phyloP scores from a whole-genome alignment of 1,140 invertebrate genomes.

The Zaprionus davidi region DNA sequence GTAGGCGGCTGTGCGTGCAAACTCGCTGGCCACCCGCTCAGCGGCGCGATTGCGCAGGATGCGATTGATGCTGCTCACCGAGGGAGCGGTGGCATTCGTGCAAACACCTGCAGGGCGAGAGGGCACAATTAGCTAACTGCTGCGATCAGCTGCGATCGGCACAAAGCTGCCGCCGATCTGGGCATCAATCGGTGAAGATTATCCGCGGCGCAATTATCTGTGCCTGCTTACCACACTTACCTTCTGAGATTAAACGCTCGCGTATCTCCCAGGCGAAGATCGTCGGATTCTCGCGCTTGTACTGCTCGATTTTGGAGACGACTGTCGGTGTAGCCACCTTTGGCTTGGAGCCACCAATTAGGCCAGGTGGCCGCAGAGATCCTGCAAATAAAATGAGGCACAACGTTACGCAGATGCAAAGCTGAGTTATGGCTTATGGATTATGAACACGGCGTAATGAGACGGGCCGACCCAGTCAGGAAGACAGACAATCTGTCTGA shows the following conservation, averaged over 20 bases:
- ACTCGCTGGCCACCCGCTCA: conserved; percentile 95
- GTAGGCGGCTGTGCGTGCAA: conserved; percentile 95
- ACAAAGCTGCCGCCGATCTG: conserved; percentile 35
- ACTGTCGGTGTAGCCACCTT: conserved; percentile 98
- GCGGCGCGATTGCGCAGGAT: conserved; percentile 95
- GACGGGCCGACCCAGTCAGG: conserved; percentile 8
- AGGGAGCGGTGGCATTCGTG: conserved; percentile 95
- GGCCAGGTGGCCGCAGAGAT: conserved; percentile 95
- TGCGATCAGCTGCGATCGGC: conserved; percentile 15
- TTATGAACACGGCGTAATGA: conserved; percentile 15
- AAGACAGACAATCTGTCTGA: background rate
- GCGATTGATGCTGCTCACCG: conserved; percentile 96
- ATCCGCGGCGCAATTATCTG: conserved; percentile 57
- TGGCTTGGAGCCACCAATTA: conserved; percentile 99
- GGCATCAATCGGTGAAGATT: conserved; percentile 23
- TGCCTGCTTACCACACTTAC: conserved; percentile 86
- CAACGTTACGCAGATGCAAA: conserved; percentile 17
- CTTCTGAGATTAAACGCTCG: conserved; percentile 96
- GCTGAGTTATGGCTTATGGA: conserved; percentile 50
- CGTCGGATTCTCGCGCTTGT: conserved; percentile 98
- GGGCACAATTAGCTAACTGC: conserved; percentile 51
- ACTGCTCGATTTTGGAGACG: conserved; percentile 97
- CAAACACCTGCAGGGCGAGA: conserved; percentile 87
- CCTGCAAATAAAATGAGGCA: conserved; percentile 87
- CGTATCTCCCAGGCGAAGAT: conserved; percentile 99